Conservation (phyloP, 2,113 vertebrate species). For the Bambusicola thoracicus region DNA sequence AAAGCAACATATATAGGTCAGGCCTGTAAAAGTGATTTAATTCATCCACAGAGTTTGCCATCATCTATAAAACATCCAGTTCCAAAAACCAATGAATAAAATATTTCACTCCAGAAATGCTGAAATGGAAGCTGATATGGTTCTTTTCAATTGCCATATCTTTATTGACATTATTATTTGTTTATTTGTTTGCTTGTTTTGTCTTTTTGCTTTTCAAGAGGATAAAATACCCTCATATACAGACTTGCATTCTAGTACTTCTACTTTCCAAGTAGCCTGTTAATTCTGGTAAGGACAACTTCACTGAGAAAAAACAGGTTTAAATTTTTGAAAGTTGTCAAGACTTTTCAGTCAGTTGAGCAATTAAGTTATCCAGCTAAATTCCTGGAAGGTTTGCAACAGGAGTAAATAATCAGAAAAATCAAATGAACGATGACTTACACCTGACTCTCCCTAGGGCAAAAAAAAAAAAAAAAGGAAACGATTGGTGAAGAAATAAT, state of each 20-base stretch:
- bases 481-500: background rate
- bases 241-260: background rate
- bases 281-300: background rate
- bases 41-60: background rate
- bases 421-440: constrained; percentile 18
- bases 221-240: background rate
- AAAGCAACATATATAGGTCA: background rate
- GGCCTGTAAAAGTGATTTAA: background rate
- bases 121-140: background rate
- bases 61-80: background rate
- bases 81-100: background rate
- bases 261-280: background rate
- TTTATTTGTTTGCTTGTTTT: background rate
- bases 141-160: background rate
- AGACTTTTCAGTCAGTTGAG: constrained; percentile 28
- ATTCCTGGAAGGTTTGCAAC: constrained; percentile 43
- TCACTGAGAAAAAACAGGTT: constrained; percentile 20
- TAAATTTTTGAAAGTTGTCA: constrained; percentile 22
- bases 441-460: background rate
- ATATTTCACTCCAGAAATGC: background rate
- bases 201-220: background rate
- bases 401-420: constrained; percentile 42
- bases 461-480: background rate
- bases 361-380: background rate
- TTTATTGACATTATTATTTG: background rate